These are phyloP conservation scores for Lasioglossum leucozonium DNA, from an alignment of 2,888 invertebrate species.

Conservation along the genomic window DNA sequence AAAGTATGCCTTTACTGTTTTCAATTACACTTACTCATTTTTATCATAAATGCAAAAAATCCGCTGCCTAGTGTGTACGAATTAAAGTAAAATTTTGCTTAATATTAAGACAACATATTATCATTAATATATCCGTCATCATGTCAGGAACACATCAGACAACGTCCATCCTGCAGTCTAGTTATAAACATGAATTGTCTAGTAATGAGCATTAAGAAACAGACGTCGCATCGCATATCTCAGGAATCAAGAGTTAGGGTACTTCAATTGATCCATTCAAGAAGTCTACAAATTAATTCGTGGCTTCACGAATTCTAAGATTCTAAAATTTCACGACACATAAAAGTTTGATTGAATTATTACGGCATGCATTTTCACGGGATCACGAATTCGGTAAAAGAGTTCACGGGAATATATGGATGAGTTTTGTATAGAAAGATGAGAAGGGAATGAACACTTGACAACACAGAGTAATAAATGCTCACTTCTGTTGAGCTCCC, in stretches of 20 bases:
- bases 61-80: too few species aligned
- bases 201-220: neutral
- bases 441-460: neutral
- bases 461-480: conserved; percentile 66
- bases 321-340: neutral
- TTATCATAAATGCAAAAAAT: too few species aligned
- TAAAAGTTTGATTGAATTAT: neutral
- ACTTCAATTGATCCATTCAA: neutral
- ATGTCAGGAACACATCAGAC: too few species aligned
- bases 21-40: too few species aligned
- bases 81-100: too few species aligned
- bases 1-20: too few species aligned
- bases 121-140: too few species aligned
- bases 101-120: too few species aligned
- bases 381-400: neutral
- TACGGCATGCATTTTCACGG: neutral
- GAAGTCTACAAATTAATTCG: neutral
- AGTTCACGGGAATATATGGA: neutral
- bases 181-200: too few species aligned
- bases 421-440: neutral
- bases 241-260: neutral
- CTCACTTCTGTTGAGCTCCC: conserved; percentile 89
- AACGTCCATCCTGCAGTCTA: too few species aligned
- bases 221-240: neutral
- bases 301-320: neutral